Conservation (phyloP, 1,140 invertebrate species). For the Drosophila seguyi region DNA sequence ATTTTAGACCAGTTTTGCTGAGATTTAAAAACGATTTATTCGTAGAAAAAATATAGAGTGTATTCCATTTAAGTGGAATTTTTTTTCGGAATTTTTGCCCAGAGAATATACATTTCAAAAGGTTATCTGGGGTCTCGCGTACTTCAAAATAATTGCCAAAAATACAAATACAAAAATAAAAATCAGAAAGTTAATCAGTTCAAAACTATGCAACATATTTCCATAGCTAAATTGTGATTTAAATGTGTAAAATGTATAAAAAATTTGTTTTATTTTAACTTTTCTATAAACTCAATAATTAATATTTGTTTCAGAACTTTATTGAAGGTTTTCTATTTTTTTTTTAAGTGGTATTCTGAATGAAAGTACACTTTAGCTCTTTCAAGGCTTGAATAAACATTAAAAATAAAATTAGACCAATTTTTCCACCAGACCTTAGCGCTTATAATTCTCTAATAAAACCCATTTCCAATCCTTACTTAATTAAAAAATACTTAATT, state of each 20-base stretch:
- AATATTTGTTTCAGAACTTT: not conserved
- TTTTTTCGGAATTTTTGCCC: no score
- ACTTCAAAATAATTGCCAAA: no score
- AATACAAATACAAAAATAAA: no score
- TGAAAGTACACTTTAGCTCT: no score
- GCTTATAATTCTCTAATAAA: no score
- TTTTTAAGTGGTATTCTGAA: no score
- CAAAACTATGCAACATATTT: not conserved
- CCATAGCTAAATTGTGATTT: not conserved
- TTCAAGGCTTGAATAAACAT: not conserved
- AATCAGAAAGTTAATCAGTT: not conserved
- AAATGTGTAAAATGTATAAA: not conserved
- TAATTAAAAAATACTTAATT: no score
- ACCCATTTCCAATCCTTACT: not conserved
- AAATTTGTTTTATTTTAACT: not conserved
- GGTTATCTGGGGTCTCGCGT: not conserved
- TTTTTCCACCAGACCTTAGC: no score
- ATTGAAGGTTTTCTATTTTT: not conserved
- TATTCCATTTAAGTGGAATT: not conserved
- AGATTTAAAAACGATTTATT: not conserved
- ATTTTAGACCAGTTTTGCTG: not conserved
- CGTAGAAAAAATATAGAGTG: not conserved
- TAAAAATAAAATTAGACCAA: no score
- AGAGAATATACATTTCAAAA: no score
- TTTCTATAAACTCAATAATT: not conserved